Percentiles rank a stretch among this genome's conserved stretches.
Evolutionary conservation across 2,113 vertebrate species (phyloP).

Genomic region (Alouatta palliata): DNA sequence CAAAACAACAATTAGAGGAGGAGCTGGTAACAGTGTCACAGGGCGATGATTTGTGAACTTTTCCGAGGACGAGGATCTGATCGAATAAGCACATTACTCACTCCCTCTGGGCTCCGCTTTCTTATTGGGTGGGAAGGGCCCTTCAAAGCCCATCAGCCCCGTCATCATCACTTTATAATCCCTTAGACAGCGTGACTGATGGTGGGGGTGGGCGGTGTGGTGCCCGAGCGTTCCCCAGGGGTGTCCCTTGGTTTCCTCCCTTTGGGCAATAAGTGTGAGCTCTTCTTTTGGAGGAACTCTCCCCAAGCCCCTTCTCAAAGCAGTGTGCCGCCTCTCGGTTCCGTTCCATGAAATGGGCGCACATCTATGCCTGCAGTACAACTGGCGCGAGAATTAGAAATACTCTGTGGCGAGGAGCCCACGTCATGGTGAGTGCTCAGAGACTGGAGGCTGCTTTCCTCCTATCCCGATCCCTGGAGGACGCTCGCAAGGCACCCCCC

Average conservation of each 20-base stretch:
- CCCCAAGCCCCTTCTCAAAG: neutral
- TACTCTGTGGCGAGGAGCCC: slow-evolving; percentile 78
- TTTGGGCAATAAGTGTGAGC: neutral
- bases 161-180: slow-evolving; percentile 83
- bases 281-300: neutral
- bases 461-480: slow-evolving; percentile 69
- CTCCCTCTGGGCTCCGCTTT: neutral
- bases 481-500: slow-evolving; percentile 66
- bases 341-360: slow-evolving; percentile 81
- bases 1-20: slow-evolving; percentile 79
- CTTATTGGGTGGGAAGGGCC: neutral
- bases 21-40: slow-evolving; percentile 75
- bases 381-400: slow-evolving; percentile 82
- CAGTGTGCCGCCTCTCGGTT: neutral
- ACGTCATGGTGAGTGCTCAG: slow-evolving; percentile 83
- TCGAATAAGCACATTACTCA: neutral
- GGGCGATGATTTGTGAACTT: slow-evolving; percentile 69
- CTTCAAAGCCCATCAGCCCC: slow-evolving; percentile 74
- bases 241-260: slow-evolving; percentile 82
- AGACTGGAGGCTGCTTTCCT: slow-evolving; percentile 84
- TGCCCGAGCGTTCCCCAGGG: slow-evolving; percentile 81
- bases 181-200: slow-evolving; percentile 82
- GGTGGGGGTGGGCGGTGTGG: slow-evolving; percentile 83
- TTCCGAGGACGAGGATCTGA: slow-evolving; percentile 85
- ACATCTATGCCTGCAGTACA: slow-evolving; percentile 81